Percentiles rank a stretch among this genome's conserved stretches.
Evolutionary conservation across 2,888 invertebrate species (phyloP).

Genomic region (Brachylomia viminalis): DNA sequence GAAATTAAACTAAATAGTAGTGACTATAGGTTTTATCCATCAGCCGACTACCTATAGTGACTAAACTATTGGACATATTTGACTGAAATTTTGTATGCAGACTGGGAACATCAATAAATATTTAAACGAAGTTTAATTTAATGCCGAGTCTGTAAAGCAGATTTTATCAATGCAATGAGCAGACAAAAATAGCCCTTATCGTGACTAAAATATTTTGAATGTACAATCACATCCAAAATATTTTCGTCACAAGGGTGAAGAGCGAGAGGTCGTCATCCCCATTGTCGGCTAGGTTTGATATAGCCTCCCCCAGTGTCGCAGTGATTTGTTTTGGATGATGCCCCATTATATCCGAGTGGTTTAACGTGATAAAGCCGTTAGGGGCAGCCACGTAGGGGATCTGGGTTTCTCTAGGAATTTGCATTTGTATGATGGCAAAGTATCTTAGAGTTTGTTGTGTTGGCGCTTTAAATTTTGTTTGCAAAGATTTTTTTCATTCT

Average conservation of each 20-base stretch:
- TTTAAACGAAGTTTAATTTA: not conserved
- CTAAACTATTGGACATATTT: not conserved
- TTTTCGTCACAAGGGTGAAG: constrained; percentile 11
- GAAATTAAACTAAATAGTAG: not conserved
- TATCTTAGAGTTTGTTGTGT: constrained; percentile 21
- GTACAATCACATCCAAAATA: too few relatives aligned
- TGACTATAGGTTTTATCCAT: not conserved
- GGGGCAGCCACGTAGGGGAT: constrained; percentile 52
- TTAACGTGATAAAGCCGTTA: constrained; percentile 65
- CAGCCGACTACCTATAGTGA: too few relatives aligned
- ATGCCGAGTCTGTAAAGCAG: not conserved
- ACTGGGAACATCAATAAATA: not conserved
- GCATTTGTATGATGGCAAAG: constrained; percentile 37
- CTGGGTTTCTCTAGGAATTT: constrained; percentile 47
- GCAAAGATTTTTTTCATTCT: not conserved
- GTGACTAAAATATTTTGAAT: not conserved
- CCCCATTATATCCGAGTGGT: constrained; percentile 63
- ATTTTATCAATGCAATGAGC: not conserved
- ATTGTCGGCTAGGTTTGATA: constrained; percentile 54
- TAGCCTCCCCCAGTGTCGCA: constrained; percentile 41
- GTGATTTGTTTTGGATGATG: constrained; percentile 67
- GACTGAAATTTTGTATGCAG: not conserved
- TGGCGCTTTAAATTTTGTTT: not conserved
- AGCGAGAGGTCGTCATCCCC: constrained; percentile 37
- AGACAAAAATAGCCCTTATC: not conserved